Evolutionary conservation across 2,797 vertebrate genomes (phyloP).

Genomic region (Steatocranus sp.): DNA sequence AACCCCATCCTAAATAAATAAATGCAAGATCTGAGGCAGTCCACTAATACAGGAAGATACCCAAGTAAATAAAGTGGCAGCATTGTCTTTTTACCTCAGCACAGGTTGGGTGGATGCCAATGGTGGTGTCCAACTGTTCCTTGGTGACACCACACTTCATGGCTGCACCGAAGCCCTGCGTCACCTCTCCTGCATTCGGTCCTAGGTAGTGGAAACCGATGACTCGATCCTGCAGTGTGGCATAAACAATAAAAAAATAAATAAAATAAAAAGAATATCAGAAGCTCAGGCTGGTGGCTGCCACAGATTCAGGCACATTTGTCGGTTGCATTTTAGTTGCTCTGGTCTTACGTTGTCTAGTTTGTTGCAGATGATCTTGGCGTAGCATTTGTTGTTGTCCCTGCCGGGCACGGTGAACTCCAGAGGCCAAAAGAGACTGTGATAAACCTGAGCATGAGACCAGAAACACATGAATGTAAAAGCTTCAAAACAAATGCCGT

Average conservation of each 20-base stretch:
- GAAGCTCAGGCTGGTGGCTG: rapidly evolving
- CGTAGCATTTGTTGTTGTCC: constrained; percentile 90
- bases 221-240: constrained; percentile 78
- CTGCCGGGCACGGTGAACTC: constrained; percentile 88
- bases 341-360: constrained; percentile 79
- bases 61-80: rapidly evolving
- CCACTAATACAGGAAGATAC: neutral
- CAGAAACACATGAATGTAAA: neutral
- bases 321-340: neutral
- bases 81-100: constrained; percentile 80
- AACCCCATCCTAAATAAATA: neutral
- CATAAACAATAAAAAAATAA: neutral
- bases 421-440: constrained; percentile 92
- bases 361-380: constrained; percentile 91
- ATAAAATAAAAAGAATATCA: neutral
- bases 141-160: constrained; percentile 96
- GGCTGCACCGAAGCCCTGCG: constrained; percentile 89
- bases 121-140: constrained; percentile 85
- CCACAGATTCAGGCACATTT: neutral
- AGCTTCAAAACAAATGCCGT: rapidly evolving
- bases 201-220: constrained; percentile 93
- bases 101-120: constrained; percentile 96
- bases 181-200: constrained; percentile 94
- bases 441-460: constrained; percentile 79
- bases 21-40: rapidly evolving